These are phyloP conservation scores for Leptopilina clavipes DNA, from an alignment of 1,140 invertebrate species.

Conservation along the genomic window DNA sequence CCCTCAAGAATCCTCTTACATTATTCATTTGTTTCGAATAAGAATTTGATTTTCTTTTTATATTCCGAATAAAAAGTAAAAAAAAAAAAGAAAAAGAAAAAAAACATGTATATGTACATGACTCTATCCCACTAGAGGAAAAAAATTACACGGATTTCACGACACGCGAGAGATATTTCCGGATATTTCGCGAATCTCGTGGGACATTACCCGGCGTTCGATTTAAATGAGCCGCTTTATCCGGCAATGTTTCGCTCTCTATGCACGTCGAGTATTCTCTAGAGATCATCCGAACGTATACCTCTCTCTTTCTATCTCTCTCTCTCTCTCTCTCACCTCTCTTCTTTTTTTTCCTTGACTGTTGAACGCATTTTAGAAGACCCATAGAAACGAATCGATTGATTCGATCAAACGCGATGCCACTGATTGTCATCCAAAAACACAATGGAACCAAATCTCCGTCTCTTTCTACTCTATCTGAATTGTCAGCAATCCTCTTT, in stretches of 20 bases:
- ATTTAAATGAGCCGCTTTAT: conserved; percentile 66
- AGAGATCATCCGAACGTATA: conserved; percentile 50
- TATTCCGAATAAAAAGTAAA: too few species aligned
- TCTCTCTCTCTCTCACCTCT: conserved; percentile 24
- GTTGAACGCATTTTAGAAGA: conserved; percentile 59
- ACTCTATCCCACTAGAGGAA: neutral
- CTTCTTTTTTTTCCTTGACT: conserved; percentile 42
- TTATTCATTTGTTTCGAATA: neutral
- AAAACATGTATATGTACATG: neutral
- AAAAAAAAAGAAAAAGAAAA: neutral
- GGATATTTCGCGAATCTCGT: conserved; percentile 62
- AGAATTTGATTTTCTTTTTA: neutral
- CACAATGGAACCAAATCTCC: conserved; percentile 63
- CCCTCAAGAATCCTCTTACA: neutral
- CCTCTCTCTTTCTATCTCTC: conserved; percentile 30
- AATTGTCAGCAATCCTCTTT: conserved; percentile 7
- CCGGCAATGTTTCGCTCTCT: conserved; percentile 44
- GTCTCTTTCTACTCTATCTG: conserved; percentile 45
- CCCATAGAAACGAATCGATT: conserved; percentile 66
- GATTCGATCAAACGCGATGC: conserved; percentile 70
- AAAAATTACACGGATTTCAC: conserved; percentile 29
- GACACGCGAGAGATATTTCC: conserved; percentile 42
- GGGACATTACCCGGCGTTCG: conserved; percentile 66
- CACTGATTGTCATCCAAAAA: conserved; percentile 67
- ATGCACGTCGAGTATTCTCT: conserved; percentile 49